These are phyloP conservation scores for Cynaeus angustus DNA, from an alignment of 2,888 invertebrate genomes.

Conservation along the genomic window DNA sequence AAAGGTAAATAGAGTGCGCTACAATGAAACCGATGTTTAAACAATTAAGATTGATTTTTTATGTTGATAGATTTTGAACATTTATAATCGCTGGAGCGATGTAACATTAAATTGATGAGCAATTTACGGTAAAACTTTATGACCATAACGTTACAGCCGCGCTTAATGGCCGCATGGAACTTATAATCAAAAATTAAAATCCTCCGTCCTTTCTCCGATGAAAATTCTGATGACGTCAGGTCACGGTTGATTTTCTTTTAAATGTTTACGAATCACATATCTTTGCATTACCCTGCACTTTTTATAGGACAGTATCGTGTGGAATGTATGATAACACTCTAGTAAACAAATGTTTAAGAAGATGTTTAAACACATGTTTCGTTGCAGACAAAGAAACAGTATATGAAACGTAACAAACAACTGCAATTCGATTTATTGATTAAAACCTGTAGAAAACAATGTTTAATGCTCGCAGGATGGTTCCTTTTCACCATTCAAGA, in stretches of 20 bases:
- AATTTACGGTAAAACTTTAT: conserved; percentile 44
- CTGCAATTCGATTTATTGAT: background rate
- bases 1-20: no score
- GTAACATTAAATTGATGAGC: conserved; percentile 35
- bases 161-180: conserved; percentile 36
- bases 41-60: background rate
- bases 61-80: background rate
- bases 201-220: conserved; percentile 12
- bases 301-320: background rate
- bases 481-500: conserved; percentile 16
- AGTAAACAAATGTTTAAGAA: background rate
- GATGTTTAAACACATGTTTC: background rate
- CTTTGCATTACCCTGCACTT: background rate
- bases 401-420: background rate
- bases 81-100: background rate
- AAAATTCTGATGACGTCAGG: background rate
- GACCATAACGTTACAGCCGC: conserved; percentile 34
- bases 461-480: background rate
- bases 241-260: background rate
- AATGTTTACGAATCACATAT: background rate
- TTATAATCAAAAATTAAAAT: conserved; percentile 39
- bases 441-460: background rate
- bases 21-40: no score
- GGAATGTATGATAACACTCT: background rate
- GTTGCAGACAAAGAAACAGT: background rate